Conservation (phyloP, 2,797 vertebrate species). For the Aulostomus chinensis region DNA sequence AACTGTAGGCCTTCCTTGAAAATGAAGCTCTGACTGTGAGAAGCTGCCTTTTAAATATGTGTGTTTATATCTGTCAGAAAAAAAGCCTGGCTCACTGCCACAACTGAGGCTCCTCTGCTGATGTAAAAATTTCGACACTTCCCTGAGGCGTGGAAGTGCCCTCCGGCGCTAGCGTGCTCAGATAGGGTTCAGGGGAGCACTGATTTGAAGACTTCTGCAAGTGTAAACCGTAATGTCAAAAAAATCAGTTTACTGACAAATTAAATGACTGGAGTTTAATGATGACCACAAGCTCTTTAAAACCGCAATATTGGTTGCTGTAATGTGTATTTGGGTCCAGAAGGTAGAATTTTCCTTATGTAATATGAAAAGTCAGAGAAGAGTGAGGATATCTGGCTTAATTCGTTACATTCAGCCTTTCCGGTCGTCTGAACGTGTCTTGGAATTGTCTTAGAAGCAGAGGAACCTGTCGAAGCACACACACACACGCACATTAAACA, state of each 20-base stretch:
- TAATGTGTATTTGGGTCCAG: conserved; percentile 14
- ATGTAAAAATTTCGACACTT: conserved; percentile 54
- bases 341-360: not conserved
- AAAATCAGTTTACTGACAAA: no score
- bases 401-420: no score
- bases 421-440: no score
- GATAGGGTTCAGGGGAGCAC: conserved; percentile 10
- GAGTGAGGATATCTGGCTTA: no score
- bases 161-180: conserved; percentile 4
- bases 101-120: conserved; percentile 48
- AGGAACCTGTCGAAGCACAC: no score
- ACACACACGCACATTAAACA: no score
- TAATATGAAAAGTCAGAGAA: no score
- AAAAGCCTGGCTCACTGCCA: conserved; percentile 44
- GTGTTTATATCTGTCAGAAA: conserved; percentile 66
- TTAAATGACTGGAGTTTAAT: conserved; percentile 13
- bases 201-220: conserved; percentile 6
- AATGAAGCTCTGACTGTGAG: conserved; percentile 50
- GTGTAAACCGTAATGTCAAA: no score
- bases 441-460: no score
- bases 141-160: conserved; percentile 43
- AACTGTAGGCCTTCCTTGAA: conserved; percentile 49
- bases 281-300: conserved; percentile 4
- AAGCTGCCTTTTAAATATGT: conserved; percentile 57
- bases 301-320: conserved; percentile 12